These are phyloP conservation scores for Emydoidea blandingii DNA, from an alignment of 2,797 vertebrate species.

Conservation along the genomic window DNA sequence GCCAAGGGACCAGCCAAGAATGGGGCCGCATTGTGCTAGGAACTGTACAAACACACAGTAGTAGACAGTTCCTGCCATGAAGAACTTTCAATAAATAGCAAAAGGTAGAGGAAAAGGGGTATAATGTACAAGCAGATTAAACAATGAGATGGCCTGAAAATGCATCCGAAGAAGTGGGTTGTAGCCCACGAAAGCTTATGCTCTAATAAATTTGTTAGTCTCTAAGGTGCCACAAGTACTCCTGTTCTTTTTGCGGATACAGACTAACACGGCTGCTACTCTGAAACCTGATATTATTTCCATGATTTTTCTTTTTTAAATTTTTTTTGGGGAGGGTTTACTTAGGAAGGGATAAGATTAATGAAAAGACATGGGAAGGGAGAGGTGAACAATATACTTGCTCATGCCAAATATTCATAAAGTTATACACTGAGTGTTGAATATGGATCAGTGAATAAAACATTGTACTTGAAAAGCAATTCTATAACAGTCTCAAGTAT, in stretches of 20 bases:
- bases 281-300: neutral
- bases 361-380: neutral
- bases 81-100: accelerated
- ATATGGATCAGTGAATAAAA: neutral
- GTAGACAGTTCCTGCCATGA: accelerated
- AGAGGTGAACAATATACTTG: neutral
- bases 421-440: neutral
- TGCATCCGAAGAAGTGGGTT: too few species aligned
- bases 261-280: too few species aligned
- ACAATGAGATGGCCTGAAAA: neutral
- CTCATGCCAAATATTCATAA: accelerated
- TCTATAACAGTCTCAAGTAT: neutral
- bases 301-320: neutral
- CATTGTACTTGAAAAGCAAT: neutral
- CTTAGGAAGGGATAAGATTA: accelerated
- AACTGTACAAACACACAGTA: accelerated
- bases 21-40: neutral
- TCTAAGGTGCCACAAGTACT: too few species aligned
- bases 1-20: accelerated
- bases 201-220: too few species aligned
- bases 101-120: neutral
- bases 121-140: neutral
- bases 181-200: too few species aligned
- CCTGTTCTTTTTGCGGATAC: too few species aligned
- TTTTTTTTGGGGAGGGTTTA: neutral